Conservation (phyloP, 1,140 invertebrate species). For the Habropoda laboriosa region DNA sequence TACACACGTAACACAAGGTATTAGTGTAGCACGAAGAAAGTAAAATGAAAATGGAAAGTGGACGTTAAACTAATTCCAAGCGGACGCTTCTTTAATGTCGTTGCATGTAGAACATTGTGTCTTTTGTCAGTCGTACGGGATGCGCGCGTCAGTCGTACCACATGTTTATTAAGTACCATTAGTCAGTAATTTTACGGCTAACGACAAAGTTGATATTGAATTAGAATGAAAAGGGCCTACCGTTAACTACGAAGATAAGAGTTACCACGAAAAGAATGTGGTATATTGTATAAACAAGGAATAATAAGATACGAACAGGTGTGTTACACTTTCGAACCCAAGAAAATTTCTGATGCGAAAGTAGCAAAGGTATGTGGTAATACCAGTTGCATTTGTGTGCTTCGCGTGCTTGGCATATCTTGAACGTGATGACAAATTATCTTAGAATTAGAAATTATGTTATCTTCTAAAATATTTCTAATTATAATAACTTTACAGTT, state of each 20-base stretch:
- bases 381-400: not conserved
- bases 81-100: slow-evolving; percentile 44
- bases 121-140: not conserved
- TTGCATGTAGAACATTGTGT: slow-evolving; percentile 42
- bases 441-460: not conserved
- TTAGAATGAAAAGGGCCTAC: not conserved
- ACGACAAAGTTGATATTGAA: not conserved
- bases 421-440: not conserved
- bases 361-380: slow-evolving; percentile 24
- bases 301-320: not conserved
- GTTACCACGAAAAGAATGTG: not conserved
- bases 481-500: too few species aligned
- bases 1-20: slow-evolving; percentile 7
- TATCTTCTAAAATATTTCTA: too few species aligned
- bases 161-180: not conserved
- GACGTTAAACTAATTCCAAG: slow-evolving; percentile 51
- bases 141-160: too few species aligned
- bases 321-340: slow-evolving; percentile 29
- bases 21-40: slow-evolving; percentile 44
- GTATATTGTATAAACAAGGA: not conserved
- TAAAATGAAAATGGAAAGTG: slow-evolving; percentile 67
- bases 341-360: slow-evolving; percentile 31
- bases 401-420: slow-evolving; percentile 5
- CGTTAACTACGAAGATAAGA: not conserved
- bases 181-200: not conserved